Percentiles rank a stretch among this genome's conserved stretches.
phyloP scores from a whole-genome alignment of 2,797 vertebrate species.

The Microctenopoma lineatum region DNA sequence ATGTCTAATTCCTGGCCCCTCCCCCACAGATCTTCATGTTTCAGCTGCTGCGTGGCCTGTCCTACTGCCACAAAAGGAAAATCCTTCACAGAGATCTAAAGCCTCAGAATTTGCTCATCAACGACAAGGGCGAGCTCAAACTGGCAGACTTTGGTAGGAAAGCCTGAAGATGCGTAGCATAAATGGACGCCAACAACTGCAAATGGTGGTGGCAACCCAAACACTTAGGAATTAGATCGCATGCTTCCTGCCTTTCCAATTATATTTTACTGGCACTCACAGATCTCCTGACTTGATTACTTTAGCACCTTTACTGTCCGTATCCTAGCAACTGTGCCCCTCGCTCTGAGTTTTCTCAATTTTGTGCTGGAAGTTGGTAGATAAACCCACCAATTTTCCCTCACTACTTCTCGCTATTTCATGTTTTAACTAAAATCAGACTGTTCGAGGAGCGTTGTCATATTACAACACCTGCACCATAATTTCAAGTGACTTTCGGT shows the following conservation, averaged over 20 bases:
- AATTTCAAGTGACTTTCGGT: too few relatives aligned
- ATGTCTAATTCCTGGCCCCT: background rate
- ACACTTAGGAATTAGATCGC: slow-evolving; percentile 3
- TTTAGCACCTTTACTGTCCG: slow-evolving; percentile 60
- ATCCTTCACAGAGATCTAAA: slow-evolving; percentile 97
- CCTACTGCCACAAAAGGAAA: slow-evolving; percentile 94
- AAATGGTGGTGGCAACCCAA: background rate
- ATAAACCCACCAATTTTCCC: slow-evolving; percentile 27
- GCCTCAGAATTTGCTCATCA: slow-evolving; percentile 97
- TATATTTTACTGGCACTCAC: slow-evolving; percentile 55
- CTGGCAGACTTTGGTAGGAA: slow-evolving; percentile 93
- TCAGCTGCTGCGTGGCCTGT: slow-evolving; percentile 93
- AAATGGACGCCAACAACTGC: background rate
- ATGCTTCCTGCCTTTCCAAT: slow-evolving; percentile 35
- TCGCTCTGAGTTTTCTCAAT: slow-evolving; percentile 41
- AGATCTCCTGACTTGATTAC: slow-evolving; percentile 47
- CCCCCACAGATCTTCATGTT: slow-evolving; percentile 94
- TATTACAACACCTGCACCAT: too few relatives aligned
- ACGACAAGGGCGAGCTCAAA: slow-evolving; percentile 95
- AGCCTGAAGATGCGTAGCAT: background rate
- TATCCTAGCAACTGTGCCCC: slow-evolving; percentile 74
- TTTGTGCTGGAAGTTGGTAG: slow-evolving; percentile 24
- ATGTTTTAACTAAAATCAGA: slow-evolving; percentile 18
- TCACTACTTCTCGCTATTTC: slow-evolving; percentile 3
- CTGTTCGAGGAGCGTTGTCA: background rate